Percentiles rank a stretch among this genome's conserved stretches.
These are phyloP conservation scores for Slavum lentiscoides DNA, from an alignment of 2,888 invertebrate species.

Conservation along the genomic window DNA sequence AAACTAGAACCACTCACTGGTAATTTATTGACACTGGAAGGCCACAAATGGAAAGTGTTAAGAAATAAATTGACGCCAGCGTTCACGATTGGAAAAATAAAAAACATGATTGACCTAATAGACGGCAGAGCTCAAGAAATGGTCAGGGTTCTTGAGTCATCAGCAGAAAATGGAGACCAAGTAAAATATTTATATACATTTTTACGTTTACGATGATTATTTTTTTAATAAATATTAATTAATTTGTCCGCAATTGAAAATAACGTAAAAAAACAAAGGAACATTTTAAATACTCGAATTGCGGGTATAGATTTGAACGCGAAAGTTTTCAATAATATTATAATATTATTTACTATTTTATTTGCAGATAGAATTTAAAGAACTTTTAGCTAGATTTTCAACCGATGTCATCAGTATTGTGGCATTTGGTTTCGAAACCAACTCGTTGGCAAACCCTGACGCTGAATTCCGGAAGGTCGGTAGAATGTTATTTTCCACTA, in stretches of 20 bases:
- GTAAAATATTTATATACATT: conserved; percentile 2
- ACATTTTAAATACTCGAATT: too few species aligned
- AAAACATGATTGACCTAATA: conserved; percentile 63
- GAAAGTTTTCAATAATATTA: too few species aligned
- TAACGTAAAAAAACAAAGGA: too few species aligned
- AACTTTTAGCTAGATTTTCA: conserved; percentile 61
- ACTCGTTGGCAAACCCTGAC: conserved; percentile 60
- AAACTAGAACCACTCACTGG: conserved; percentile 59
- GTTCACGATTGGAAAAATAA: conserved; percentile 65
- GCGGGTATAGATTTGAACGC: too few species aligned
- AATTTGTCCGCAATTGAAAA: too few species aligned
- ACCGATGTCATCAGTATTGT: conserved; percentile 63
- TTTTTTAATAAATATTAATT: too few species aligned
- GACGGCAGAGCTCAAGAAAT: conserved; percentile 60
- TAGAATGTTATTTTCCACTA: conserved; percentile 48
- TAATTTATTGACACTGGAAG: conserved; percentile 61
- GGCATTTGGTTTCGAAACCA: conserved; percentile 62
- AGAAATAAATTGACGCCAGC: conserved; percentile 64
- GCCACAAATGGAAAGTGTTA: conserved; percentile 64
- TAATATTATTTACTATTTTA: conserved; percentile 15
- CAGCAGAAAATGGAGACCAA: conserved; percentile 18
- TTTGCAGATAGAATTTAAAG: conserved; percentile 59
- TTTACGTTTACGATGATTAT: not conserved
- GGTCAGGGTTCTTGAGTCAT: conserved; percentile 34
- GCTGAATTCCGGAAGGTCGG: conserved; percentile 60